Evolutionary conservation across 1,140 invertebrate species (phyloP).

Genomic region (Dinothrombium tinctorium): DNA sequence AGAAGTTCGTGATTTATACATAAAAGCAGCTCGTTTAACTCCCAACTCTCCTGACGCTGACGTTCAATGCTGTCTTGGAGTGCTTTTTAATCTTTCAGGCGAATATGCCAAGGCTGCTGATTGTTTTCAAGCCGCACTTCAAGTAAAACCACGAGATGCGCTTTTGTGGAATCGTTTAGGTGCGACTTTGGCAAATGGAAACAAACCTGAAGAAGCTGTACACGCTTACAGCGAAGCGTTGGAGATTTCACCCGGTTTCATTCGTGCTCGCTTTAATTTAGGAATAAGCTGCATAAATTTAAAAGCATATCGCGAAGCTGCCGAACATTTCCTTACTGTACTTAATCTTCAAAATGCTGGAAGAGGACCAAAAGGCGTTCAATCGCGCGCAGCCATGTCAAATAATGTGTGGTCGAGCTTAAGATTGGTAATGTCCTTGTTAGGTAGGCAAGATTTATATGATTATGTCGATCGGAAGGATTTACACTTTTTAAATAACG

Average conservation of each 20-base stretch:
- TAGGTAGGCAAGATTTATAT: constrained; percentile 54
- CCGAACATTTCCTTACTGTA: constrained; percentile 76
- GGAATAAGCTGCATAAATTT: constrained; percentile 93
- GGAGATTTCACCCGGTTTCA: constrained; percentile 76
- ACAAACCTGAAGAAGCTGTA: constrained; percentile 78
- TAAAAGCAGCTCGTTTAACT: constrained; percentile 57
- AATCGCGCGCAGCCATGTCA: constrained; percentile 36
- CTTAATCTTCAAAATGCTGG: constrained; percentile 73
- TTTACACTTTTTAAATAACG: constrained; percentile 22
- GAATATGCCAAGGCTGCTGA: constrained; percentile 91
- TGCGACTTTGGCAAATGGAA: constrained; percentile 86
- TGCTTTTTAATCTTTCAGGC: constrained; percentile 76
- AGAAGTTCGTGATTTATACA: constrained; percentile 50
- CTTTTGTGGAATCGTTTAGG: constrained; percentile 91
- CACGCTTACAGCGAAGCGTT: constrained; percentile 81
- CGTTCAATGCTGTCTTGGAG: constrained; percentile 79
- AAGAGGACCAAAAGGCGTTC: constrained; percentile 22
- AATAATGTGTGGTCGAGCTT: constrained; percentile 85
- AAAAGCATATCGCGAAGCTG: constrained; percentile 76
- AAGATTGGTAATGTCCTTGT: constrained; percentile 60
- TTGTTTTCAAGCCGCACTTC: constrained; percentile 72
- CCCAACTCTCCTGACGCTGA: constrained; percentile 62
- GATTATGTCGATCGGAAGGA: constrained; percentile 41
- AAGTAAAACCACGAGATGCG: constrained; percentile 62
- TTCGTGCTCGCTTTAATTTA: constrained; percentile 86